Evolutionary conservation across 2,888 invertebrate genomes (phyloP), one percentile per base, ranked within the genome.

Genomic region (Ochropleura leucogaster): DNA sequence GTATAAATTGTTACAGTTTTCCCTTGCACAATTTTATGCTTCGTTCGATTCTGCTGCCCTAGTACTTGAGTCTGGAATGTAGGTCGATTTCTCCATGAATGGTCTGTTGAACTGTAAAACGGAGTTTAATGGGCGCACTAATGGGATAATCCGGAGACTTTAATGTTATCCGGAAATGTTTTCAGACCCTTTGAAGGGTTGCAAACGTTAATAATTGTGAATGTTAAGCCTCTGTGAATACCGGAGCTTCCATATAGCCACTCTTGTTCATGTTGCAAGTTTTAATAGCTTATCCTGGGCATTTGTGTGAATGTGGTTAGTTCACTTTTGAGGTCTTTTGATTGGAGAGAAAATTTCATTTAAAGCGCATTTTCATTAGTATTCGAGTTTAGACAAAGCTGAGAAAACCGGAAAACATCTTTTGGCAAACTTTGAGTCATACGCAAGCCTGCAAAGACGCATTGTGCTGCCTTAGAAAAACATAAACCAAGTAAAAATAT

Each of bases 31-130:
- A 79, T 76, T 80, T 80, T 64, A 79, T 67, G 72, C 74, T 84
- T 14, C 68, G 63, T 78, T 83, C 73, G 76, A 79, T 79, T 81
- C 72, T 85, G 79, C 63, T 72, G 68, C 66, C 72, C 74, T 79
- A 82, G 86, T 86, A 85, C 85, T 80, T 73, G 77, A 74, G 59
- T 67, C 66, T 55, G 72, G 84, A 82, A 92, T 89, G 85, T 90
- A 87, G 90, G 89, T 91, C 89, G 85, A 89, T 88, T 89, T 88
- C 84, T 82, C 83, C 79, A 82, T 90, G 89, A 90, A 88, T 86
- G 87, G 86, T 85, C 83, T 84, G 80, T 82, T 87, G 85, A 87
- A 88, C 87, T 87, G 84, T 89, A 75, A 85, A 90, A 83, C 77
- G 67, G 77, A 84, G 83, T 85, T 86, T 68, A 76, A 82, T 75